Conservation (phyloP, 2,888 invertebrate species). For the Macroteleia sp. region DNA sequence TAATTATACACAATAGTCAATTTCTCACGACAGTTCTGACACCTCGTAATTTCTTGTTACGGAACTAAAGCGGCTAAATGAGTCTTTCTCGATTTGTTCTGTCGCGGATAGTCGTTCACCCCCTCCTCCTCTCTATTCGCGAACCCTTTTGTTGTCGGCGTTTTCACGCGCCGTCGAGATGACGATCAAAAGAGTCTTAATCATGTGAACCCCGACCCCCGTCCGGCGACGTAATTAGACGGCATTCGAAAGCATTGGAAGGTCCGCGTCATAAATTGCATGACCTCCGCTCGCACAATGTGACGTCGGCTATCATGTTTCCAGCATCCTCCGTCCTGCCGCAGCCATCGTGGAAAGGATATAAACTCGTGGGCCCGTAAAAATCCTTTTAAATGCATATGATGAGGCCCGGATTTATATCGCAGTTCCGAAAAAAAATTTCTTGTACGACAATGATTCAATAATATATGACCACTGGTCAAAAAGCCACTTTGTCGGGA, state of each 20-base stretch:
- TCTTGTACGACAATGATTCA: conserved; percentile 12
- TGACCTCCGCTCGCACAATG: conserved; percentile 58
- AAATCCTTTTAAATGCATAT: conserved; percentile 43
- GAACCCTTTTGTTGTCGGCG: conserved; percentile 36
- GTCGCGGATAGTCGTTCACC: conserved; percentile 24
- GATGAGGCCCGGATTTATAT: conserved; percentile 38
- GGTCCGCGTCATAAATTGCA: conserved; percentile 61
- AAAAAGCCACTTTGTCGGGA: conserved; percentile 31
- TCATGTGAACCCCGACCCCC: conserved; percentile 68
- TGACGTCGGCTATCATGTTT: conserved; percentile 54
- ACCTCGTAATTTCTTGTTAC: conserved; percentile 64
- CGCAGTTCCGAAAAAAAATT: conserved; percentile 5
- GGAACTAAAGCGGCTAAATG: conserved; percentile 53
- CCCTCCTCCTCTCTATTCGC: neutral
- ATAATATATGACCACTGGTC: conserved; percentile 25
- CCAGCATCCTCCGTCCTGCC: conserved; percentile 45
- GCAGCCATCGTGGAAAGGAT: conserved; percentile 31
- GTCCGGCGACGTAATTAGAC: conserved; percentile 56
- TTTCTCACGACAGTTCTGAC: conserved; percentile 59
- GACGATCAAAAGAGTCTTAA: conserved; percentile 69
- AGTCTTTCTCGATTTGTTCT: conserved; percentile 48
- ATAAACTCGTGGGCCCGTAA: conserved; percentile 52
- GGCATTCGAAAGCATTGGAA: conserved; percentile 57
- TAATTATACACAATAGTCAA: conserved; percentile 59
- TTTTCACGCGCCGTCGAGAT: conserved; percentile 52